Base-by-base conservation (phyloP, 2,113 vertebrate species). In the Hippocampus mohnikei region DNA sequence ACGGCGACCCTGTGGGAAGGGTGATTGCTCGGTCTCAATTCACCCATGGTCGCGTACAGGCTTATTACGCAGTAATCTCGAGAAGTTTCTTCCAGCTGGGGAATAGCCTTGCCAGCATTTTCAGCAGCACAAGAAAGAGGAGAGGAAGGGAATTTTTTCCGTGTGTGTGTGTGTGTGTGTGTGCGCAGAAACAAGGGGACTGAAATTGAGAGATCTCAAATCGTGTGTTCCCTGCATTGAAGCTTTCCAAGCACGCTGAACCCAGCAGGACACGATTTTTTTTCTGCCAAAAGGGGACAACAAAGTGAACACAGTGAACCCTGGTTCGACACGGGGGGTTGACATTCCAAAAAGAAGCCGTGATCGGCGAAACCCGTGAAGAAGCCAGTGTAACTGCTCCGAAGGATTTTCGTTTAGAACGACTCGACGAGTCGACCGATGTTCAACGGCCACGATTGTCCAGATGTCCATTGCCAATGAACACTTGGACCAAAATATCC, bases 1-100 rank as follows among this genome's bases (percentile, higher is more conserved):
- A 77, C 50, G 0, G 44, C 71, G 87, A 90, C 80, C 80, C 83
- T 69, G 76, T 65, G 15, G 60, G 77, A 87, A 74, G 81, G 83
- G 83, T 86, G 88, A 82, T 66, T 78, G 78, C 88, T 88, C 87
- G 67, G 81, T 87, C 88, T 85, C 84, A 87, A 77, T 88, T 88
- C 81, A 85, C 73, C 85, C 78, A 29, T 25, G 46, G 53, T 76
- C 81, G 40, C 72, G 84, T 89, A 77, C 81, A 82, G 82, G 81
- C 79, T 81, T 84, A 87, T 88, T 83, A 83, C 87, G 77, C 89
- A 72, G 84, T 87, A 89, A 90, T 91, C 85, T 88, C 81, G 62
- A 76, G 55, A 82, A 87, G 75, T 81, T 78, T 72, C 72, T 75
- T 70, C 75, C 86, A 65, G 69, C 65, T 76, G 81, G 83, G 33